Percentiles rank a stretch among this genome's conserved stretches.
These are phyloP conservation scores for Drosophila borborema DNA, from an alignment of 2,888 invertebrate genomes.

Conservation along the genomic window DNA sequence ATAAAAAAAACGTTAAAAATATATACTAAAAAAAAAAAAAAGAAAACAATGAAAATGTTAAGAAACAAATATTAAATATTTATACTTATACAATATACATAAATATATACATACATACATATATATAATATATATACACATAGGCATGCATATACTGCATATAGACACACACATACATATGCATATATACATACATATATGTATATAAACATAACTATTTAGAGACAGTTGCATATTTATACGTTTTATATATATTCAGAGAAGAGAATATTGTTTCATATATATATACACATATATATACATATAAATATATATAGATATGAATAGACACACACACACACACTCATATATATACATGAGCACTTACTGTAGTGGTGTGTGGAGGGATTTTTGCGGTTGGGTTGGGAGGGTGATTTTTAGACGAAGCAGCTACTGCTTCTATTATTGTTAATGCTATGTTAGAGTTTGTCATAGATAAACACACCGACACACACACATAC, in stretches of 20 bases:
- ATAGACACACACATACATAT: neutral
- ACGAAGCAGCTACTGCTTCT: slow-evolving; percentile 54
- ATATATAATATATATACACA: slow-evolving; percentile 20
- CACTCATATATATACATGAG: slow-evolving; percentile 5
- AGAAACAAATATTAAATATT: slow-evolving; percentile 16
- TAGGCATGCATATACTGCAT: slow-evolving; percentile 12
- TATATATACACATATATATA: slow-evolving; percentile 48
- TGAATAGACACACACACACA: slow-evolving; percentile 6
- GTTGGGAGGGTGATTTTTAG: slow-evolving; percentile 18
- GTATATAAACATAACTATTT: slow-evolving; percentile 39
- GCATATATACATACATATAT: slow-evolving; percentile 9
- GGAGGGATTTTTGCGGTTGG: slow-evolving; percentile 11
- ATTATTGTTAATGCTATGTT: slow-evolving; percentile 50
- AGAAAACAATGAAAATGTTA: slow-evolving; percentile 8
- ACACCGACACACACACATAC: neutral
- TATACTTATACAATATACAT: slow-evolving; percentile 13
- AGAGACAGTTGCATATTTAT: slow-evolving; percentile 66
- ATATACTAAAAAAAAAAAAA: slow-evolving; percentile 9
- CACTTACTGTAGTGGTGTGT: slow-evolving; percentile 2
- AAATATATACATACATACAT: slow-evolving; percentile 17
- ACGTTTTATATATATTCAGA: slow-evolving; percentile 69
- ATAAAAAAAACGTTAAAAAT: slow-evolving; percentile 16
- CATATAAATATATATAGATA: slow-evolving; percentile 12
- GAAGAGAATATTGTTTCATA: slow-evolving; percentile 54
- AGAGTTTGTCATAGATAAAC: slow-evolving; percentile 20